Percentiles rank a stretch among this genome's conserved stretches.
These are phyloP conservation scores for Synanthedon myopaeformis DNA, from an alignment of 2,888 invertebrate species.

Conservation along the genomic window DNA sequence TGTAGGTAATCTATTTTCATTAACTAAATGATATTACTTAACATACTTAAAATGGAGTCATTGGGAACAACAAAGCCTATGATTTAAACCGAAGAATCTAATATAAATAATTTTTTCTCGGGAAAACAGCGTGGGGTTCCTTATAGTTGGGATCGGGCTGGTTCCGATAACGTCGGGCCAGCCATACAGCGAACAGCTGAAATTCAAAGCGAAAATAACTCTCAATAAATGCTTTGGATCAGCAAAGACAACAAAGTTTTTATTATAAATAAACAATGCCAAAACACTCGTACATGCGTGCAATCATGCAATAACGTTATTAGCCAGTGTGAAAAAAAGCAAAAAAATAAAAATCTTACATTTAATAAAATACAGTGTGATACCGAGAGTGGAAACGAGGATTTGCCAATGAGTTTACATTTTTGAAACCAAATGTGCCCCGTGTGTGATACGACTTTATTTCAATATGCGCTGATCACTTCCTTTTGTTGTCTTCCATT, in stretches of 20 bases:
- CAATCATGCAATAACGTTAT: background rate
- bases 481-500: too few species aligned
- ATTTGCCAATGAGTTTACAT: too few species aligned
- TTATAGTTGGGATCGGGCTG: conserved; percentile 81
- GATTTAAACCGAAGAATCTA: conserved; percentile 15
- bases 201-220: background rate
- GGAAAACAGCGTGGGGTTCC: conserved; percentile 80
- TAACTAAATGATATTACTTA: too few species aligned
- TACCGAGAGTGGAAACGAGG: too few species aligned
- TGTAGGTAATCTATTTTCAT: too few species aligned
- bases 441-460: too few species aligned
- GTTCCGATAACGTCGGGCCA: conserved; percentile 85
- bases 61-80: background rate
- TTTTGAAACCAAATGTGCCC: too few species aligned
- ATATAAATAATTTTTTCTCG: conserved; percentile 68
- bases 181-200: conserved; percentile 85
- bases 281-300: background rate
- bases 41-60: background rate
- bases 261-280: too few species aligned
- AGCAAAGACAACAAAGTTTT: background rate
- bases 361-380: too few species aligned
- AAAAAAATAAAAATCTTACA: background rate
- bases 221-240: background rate
- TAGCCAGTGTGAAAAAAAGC: background rate
- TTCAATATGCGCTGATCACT: too few species aligned